Evolutionary conservation across 2,113 vertebrate species (phyloP).

Genomic region (Pao palembangensis): DNA sequence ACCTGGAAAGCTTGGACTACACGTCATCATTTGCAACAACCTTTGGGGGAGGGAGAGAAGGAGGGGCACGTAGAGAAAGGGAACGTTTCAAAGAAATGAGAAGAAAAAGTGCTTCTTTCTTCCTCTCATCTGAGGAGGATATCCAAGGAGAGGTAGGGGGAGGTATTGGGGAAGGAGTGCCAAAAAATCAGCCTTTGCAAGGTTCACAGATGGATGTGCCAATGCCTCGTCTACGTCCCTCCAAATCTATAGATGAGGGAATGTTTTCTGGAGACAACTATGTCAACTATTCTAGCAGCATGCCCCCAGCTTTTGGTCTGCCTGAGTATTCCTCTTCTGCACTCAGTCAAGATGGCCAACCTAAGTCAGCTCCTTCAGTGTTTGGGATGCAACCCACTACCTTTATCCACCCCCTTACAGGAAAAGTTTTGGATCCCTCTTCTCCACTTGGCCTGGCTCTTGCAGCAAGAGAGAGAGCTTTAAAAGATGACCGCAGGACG

Average conservation of each 20-base stretch:
- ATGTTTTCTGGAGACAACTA: conserved; percentile 87
- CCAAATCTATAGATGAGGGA: conserved; percentile 90
- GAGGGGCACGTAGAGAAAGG: conserved; percentile 78
- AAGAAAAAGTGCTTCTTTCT: conserved; percentile 86
- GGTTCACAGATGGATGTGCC: conserved; percentile 66
- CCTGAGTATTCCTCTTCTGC: conserved; percentile 76
- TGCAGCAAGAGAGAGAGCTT: conserved; percentile 84
- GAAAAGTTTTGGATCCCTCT: conserved; percentile 85
- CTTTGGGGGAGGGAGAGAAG: conserved; percentile 75
- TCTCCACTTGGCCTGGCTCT: conserved; percentile 86
- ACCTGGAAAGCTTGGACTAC: conserved; percentile 76
- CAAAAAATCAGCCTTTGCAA: conserved; percentile 63
- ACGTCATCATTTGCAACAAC: conserved; percentile 77
- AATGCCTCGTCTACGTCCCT: conserved; percentile 80
- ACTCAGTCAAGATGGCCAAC: conserved; percentile 65
- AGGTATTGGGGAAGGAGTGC: conserved; percentile 41
- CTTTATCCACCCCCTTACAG: conserved; percentile 89
- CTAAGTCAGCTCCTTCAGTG: conserved; percentile 68
- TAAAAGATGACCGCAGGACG: conserved; percentile 82
- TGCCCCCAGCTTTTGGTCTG: conserved; percentile 77
- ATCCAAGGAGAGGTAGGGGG: conserved; percentile 66
- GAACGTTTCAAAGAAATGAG: conserved; percentile 87
- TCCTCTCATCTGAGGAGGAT: conserved; percentile 85
- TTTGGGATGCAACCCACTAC: conserved; percentile 69
- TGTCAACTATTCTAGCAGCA: conserved; percentile 78